phyloP scores from a whole-genome alignment of 2,888 invertebrate species.

The Ceramica pisi region DNA sequence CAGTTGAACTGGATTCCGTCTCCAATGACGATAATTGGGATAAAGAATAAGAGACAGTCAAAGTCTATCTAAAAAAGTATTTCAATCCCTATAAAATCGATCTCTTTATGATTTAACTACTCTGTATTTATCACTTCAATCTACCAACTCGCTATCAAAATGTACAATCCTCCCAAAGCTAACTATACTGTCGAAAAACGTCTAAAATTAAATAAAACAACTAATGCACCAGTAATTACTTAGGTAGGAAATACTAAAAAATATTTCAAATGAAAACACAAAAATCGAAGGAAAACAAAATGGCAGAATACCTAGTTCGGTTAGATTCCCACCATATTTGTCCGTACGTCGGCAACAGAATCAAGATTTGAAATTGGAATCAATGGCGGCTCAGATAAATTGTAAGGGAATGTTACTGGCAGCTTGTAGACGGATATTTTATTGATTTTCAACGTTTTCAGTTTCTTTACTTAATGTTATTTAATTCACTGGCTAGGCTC shows the following conservation, averaged over 20 bases:
- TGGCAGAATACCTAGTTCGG: conserved; percentile 20
- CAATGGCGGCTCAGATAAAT: conserved; percentile 62
- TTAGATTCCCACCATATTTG: conserved; percentile 55
- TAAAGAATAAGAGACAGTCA: too few relatives aligned
- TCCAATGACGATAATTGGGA: too few relatives aligned
- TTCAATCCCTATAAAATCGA: too few relatives aligned
- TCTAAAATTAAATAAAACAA: too few relatives aligned
- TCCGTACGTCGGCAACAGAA: conserved; percentile 58
- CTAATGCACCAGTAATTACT: not conserved
- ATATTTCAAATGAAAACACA: not conserved
- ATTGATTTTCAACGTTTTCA: conserved; percentile 8
- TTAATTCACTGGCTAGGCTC: not conserved
- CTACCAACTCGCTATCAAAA: too few relatives aligned
- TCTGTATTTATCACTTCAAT: too few relatives aligned
- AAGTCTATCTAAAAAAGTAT: too few relatives aligned
- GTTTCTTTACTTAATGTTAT: not conserved
- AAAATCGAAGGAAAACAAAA: conserved; percentile 20
- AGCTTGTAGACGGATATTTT: conserved; percentile 27
- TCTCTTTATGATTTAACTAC: too few relatives aligned
- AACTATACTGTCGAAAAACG: too few relatives aligned
- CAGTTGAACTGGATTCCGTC: too few relatives aligned
- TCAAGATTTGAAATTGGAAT: conserved; percentile 63
- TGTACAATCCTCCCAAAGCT: too few relatives aligned
- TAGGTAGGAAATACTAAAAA: not conserved
- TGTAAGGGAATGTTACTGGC: conserved; percentile 46